Base-by-base conservation (phyloP, 1,140 invertebrate species). In the Pomphorhynchus laevis region DNA sequence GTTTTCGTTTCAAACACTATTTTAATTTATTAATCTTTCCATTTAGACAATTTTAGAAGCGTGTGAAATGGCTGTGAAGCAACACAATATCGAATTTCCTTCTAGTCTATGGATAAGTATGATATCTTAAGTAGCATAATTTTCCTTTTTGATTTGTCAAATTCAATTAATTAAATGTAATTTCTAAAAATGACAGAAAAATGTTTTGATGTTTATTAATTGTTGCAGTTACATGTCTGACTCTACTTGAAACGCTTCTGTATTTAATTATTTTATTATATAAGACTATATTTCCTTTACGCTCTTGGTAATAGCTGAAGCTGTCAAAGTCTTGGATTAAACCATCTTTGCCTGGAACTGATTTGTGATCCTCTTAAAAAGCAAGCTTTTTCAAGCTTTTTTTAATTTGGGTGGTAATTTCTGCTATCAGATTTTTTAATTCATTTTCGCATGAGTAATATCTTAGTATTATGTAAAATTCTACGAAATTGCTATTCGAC, bases 51-150 rank as follows among this genome's bases (percentile, higher is more conserved):
- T 43, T 24, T 5, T 72, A 42, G 80, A 91, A 64, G 80, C 80
- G 3, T 72, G 75, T 52, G 64, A 72, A 49, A 54, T 75, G 44
- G 82, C 80, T 34, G 67, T 86, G 2, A 65, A 68, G 47, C 53
- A 72, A 20, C 79, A 89, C 50, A 73, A 84, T 65, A 75, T 91
- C 22, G 80, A 91, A 60, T 93, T 69, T 57, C 71, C 68, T 52
- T 80, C 71, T 50, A 89, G 89, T 62, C 62, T 93, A 33, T 93
- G 80, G 80, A 69, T 91, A 62, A 71, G 76, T 82, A 58, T 67
- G 69, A 68, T 29, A 14, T 0, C 23, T 5, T 20, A 23, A 20
- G 5, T 33, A 38, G 11, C 11, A 16, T n/a, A n/a, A n/a, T n/a
- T n/a, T n/a, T n/a, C n/a, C n/a, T n/a, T n/a, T n/a, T n/a, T 45